Base-by-base conservation (phyloP, 1,140 invertebrate genomes). In the Episyrphus balteatus region DNA sequence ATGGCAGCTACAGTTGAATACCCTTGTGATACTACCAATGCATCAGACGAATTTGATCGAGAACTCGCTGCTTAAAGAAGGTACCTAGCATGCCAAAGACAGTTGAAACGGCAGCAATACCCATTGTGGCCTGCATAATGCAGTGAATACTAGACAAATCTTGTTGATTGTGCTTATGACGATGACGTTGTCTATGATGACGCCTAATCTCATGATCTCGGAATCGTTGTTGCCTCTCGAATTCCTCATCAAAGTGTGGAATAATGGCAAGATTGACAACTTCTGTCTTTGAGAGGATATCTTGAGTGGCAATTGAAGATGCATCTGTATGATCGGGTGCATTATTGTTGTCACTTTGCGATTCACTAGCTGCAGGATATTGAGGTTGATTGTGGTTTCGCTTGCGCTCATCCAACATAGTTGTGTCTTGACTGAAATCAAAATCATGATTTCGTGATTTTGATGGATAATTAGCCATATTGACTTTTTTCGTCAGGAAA, bases 61-160 rank as follows among this genome's bases (percentile, higher is more conserved):
- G 50, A 34, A 68, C 63, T 43, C 66, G 59, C 47, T 62, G 63
- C 52, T 68, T 68, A 43, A 68, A 68, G 49, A 66, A 68, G 44
- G 66, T 66, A 43, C 66, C 66, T 30, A 68, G 55, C 61, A 68
- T 66, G 33, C 66, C 66, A 44, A 68, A 68, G 21, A 68, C 62
- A 1, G 66, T 68, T 36, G 61, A 68, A 10, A 68, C 51, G 11
- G 65, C 65, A 21, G 66, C 66, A 56, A 68, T 62, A 47, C 55
- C 65, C 61, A 68, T 66, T 61, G 68, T 68, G 56, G 62, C 61
- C 61, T 68, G 66, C 65, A 68, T 68, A 52, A 67, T 54, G 55
- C 62, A 66, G 50, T 68, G 66, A 47, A 68, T 63, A 43, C 61
- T 60, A 6, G 66, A 68, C 42, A 68, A 37, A 26, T 68, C 65